Base-by-base conservation (phyloP, 2,888 invertebrate species). In the Ditula angustiorana region DNA sequence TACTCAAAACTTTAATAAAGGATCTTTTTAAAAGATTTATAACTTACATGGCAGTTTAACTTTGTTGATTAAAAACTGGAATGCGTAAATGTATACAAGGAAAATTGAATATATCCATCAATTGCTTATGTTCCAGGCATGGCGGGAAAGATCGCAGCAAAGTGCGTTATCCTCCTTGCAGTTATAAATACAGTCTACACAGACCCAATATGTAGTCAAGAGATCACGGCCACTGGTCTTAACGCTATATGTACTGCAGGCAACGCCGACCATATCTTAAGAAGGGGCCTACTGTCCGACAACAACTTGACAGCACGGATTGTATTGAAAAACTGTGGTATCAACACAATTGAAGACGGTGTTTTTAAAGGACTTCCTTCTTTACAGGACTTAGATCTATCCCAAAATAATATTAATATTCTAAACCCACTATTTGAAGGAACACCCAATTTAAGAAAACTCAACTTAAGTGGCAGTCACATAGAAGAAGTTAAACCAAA, bases 71-170 rank as follows among this genome's bases (percentile, higher is more conserved):
- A 30, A 10, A 30, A 30, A 11, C 30, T 30, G 10, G 30, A 30
- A 30, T 30, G 2, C 4, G 53, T 61, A 35, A 35, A n/a, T n/a
- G n/a, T n/a, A n/a, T n/a, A 56, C 47, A 63, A 63, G 62, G 62
- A 57, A 63, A 63, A 57, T 2, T 19, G 30, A 21, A 13, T 5
- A 35, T 19, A 47, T 28, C 49, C n/a, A 24, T 50, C 24, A 23
- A 24, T 23, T 35, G 16, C 23, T 37, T 47, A 24, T 35, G 13
- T 63, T 63, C 19, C 57, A 63, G 63, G 35, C 21, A 63, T 63
- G 63, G 41, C 41, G 16, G 44, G 26, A 35, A n/a, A 44, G n/a
- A 30, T 33, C 11, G 19, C 10, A 37, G 49, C 23, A n/a, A 26
- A 19, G 33, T 21, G 7, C 26, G 10, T 35, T 19, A 8, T 57